phyloP scores from a whole-genome alignment of 1,140 invertebrate genomes.

The Saxidomus purpurata region DNA sequence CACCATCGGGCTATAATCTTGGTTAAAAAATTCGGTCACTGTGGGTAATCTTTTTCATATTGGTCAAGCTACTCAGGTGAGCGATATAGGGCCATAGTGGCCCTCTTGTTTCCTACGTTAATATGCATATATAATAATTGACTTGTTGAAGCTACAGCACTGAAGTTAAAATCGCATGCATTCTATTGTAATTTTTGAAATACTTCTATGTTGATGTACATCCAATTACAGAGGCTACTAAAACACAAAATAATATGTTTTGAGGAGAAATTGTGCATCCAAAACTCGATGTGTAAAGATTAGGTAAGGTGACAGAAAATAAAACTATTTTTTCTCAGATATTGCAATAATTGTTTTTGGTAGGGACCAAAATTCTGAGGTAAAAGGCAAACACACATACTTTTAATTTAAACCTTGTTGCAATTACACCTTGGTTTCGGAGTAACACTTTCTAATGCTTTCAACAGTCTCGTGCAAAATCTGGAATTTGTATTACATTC shows the following conservation, averaged over 20 bases:
- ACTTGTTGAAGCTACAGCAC: conserved; percentile 6
- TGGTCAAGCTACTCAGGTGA: no score
- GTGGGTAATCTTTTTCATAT: no score
- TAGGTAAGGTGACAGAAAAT: conserved; percentile 3
- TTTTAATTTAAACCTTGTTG: conserved; percentile 21
- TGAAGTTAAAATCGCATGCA: neutral
- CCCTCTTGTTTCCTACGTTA: neutral
- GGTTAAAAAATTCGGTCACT: no score
- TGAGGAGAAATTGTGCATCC: neutral
- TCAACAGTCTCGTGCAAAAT: neutral
- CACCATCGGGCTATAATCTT: conserved; percentile 12
- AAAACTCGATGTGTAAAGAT: conserved; percentile 21
- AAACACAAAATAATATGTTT: neutral
- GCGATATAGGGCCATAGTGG: no score
- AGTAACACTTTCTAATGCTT: conserved; percentile 10
- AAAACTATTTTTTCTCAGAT: neutral
- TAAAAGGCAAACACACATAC: neutral
- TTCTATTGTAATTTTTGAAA: conserved; percentile 5
- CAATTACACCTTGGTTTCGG: conserved; percentile 13
- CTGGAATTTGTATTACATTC: conserved; percentile 6
- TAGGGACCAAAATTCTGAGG: conserved; percentile 14
- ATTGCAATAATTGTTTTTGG: neutral
- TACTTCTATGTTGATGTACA: conserved; percentile 26
- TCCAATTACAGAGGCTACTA: conserved; percentile 4
- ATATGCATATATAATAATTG: conserved; percentile 21